Percentiles rank a stretch among this genome's conserved stretches.
Evolutionary conservation across 2,113 vertebrate genomes (phyloP).

Genomic region (Mastomys natalensis): DNA sequence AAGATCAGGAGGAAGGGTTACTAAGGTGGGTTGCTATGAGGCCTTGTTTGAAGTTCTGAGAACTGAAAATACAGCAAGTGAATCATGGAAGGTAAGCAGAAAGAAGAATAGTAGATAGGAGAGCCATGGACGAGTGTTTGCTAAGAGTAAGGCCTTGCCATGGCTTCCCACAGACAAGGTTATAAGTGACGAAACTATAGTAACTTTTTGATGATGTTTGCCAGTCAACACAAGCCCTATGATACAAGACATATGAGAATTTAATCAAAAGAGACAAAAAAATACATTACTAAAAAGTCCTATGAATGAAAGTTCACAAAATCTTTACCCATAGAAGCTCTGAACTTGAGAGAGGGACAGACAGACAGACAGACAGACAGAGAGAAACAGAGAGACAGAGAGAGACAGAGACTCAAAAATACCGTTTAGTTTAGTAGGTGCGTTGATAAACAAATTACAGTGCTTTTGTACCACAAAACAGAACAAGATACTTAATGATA

Average conservation of each 20-base stretch:
- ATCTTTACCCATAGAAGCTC: background rate
- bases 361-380: background rate
- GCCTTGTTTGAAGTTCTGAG: too few relatives aligned
- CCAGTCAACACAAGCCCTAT: background rate
- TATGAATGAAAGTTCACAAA: background rate
- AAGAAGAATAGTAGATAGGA: too few relatives aligned
- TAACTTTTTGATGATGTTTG: background rate
- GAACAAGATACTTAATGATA: background rate
- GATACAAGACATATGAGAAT: background rate
- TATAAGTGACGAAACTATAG: background rate
- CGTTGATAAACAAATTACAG: background rate
- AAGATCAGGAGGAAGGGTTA: too few relatives aligned
- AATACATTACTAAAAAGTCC: background rate
- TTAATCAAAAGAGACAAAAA: slow-evolving; percentile 34
- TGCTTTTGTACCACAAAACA: background rate
- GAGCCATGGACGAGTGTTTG: too few relatives aligned
- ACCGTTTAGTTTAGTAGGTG: background rate
- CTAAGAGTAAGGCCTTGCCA: too few relatives aligned
- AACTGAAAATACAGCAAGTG: too few relatives aligned
- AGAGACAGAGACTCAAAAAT: background rate
- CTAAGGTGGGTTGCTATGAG: too few relatives aligned
- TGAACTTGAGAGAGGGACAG: background rate
- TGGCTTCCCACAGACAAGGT: too few relatives aligned
- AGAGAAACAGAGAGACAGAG: background rate
- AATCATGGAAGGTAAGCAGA: too few relatives aligned